Evolutionary conservation across 2,113 vertebrate species (phyloP), one percentile per base, ranked within the genome.

Genomic region (Aix galericulata): DNA sequence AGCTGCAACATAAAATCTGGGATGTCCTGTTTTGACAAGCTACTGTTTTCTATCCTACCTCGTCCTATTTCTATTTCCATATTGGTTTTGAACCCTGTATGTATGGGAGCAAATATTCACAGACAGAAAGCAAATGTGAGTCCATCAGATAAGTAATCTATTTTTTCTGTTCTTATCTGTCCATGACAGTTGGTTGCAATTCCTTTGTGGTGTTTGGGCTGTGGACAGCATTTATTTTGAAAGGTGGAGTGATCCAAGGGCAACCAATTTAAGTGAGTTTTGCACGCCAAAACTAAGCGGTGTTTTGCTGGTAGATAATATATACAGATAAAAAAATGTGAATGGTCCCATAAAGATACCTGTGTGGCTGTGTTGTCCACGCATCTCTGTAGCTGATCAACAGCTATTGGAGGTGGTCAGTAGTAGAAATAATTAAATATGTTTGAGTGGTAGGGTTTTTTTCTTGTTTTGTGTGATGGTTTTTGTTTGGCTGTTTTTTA

Each of bases 1-100:
- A 59, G 17, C 20, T 68, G 20, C 60, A 48, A 44, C 4, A 8
- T 67, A 64, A 81, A 42, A 60, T 89, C 20, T 73, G 44, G 44
- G 18, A 36, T 0, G 0, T 84, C 25, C 22, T 87, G 55, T 91
- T 93, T 86, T 92, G 81, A 23, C 71, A 48, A 80, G 31, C 31
- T 79, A 3, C 34, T 85, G 6, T 92, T 76, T 9, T 82, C 44
- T 42, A 23, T 34, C 3, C 0, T 50, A 8, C 32, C 55, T 82
- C 31, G 32, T 92, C 82, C 59, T 92, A 73, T 94, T 92, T 92
- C 21, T 87, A 17, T 95, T 96, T 94, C 86, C 77, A n/a, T 88
- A 40, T 66, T 79, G 50, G 3, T 82, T 92, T 81, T 81, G 77
- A 86, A 66, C 34, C 10, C 66, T 66, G 8, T 25, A 17, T 52